These are phyloP conservation scores for Cremastobaeus sp. DNA, from an alignment of 2,888 invertebrate genomes.

Conservation along the genomic window DNA sequence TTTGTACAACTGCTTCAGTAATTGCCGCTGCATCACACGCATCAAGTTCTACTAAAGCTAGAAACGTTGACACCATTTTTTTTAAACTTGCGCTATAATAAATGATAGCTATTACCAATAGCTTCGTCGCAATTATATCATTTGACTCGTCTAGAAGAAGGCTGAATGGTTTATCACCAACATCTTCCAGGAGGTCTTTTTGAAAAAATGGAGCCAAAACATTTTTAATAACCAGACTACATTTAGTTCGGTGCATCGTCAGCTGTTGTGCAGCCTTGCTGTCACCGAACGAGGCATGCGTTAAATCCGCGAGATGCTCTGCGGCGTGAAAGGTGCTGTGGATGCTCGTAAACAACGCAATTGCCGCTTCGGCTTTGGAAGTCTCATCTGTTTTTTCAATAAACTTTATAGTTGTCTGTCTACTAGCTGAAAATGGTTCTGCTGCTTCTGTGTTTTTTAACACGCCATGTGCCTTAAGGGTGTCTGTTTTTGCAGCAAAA, in stretches of 20 bases:
- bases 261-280: conserved; percentile 44
- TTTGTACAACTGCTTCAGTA: conserved; percentile 25
- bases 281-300: conserved; percentile 31
- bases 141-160: conserved; percentile 66
- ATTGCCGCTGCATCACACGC: conserved; percentile 36
- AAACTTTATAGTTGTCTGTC: background rate
- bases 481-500: background rate
- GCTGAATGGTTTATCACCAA: conserved; percentile 62
- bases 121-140: conserved; percentile 62
- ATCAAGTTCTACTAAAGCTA: conserved; percentile 7
- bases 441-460: background rate
- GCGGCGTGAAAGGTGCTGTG: background rate
- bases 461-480: background rate
- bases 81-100: conserved; percentile 10
- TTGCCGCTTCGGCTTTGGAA: conserved; percentile 7
- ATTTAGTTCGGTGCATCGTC: conserved; percentile 63
- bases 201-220: conserved; percentile 57
- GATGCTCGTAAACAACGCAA: background rate
- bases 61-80: conserved; percentile 22
- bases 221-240: conserved; percentile 59
- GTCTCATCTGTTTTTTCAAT: background rate
- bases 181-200: conserved; percentile 54
- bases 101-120: conserved; percentile 61
- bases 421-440: conserved; percentile 7
- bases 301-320: conserved; percentile 36